A percentile compares a stretch with the other conserved stretches of the same genome.
Evolutionary conservation across 2,797 vertebrate genomes (phyloP).

Genomic region (Gastrophryne carolinensis): DNA sequence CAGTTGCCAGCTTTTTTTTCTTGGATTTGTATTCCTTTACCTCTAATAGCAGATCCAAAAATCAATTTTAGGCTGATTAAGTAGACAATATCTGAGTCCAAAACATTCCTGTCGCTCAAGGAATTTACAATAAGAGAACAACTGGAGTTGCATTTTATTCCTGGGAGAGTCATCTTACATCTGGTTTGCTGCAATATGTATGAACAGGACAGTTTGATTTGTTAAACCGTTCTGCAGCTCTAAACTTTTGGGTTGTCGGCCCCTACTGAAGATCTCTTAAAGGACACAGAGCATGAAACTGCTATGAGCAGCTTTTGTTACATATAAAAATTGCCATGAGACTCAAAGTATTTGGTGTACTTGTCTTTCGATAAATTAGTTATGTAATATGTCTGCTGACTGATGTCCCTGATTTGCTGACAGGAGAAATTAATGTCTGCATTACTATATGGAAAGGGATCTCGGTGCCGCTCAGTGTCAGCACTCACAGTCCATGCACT

Average conservation of each 20-base stretch:
- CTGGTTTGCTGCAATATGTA: slow-evolving; percentile 61
- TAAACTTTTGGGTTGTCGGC: slow-evolving; percentile 48
- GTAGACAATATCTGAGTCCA: slow-evolving; percentile 29
- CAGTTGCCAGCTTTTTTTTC: not conserved
- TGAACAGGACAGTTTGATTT: slow-evolving; percentile 60
- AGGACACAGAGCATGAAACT: slow-evolving; percentile 41
- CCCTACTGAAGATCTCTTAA: slow-evolving; percentile 7
- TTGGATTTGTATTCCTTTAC: not conserved
- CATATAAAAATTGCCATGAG: slow-evolving; percentile 39
- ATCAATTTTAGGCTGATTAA: slow-evolving; percentile 23
- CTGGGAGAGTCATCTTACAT: slow-evolving; percentile 59
- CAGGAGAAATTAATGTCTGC: slow-evolving; percentile 40
- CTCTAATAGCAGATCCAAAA: slow-evolving; percentile 12
- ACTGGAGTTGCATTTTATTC: slow-evolving; percentile 57
- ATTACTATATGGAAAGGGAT: slow-evolving; percentile 14
- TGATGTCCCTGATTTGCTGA: slow-evolving; percentile 44
- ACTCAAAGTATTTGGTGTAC: slow-evolving; percentile 35
- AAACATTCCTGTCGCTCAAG: slow-evolving; percentile 54
- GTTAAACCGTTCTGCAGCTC: slow-evolving; percentile 56
- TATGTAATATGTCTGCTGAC: slow-evolving; percentile 35
- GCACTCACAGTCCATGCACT: slow-evolving; percentile 4
- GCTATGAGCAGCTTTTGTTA: slow-evolving; percentile 41
- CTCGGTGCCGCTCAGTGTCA: slow-evolving; percentile 11
- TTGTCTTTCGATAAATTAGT: slow-evolving; percentile 44
- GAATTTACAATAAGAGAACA: slow-evolving; percentile 58